Evolutionary conservation across 2,797 vertebrate species (phyloP).

Genomic region (Amblyraja radiata): DNA sequence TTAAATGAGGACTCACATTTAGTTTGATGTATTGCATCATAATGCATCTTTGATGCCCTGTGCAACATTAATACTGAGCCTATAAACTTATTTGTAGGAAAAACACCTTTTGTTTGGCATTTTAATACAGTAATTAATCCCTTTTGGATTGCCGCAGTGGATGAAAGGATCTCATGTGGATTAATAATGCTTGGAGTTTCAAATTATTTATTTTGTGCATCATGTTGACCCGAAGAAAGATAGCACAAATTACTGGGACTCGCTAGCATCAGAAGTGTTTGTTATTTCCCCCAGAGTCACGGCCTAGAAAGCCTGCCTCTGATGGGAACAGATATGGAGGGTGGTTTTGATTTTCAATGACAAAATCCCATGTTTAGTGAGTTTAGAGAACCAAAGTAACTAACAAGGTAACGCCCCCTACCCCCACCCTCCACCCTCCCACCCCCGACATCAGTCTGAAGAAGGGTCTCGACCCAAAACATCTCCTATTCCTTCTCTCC

Average conservation of each 20-base stretch:
- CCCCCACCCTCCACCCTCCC: no score
- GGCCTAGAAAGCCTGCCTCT: not conserved
- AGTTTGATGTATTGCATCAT: not conserved
- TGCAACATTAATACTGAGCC: not conserved
- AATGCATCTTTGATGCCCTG: not conserved
- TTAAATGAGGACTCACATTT: not conserved
- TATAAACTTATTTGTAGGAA: not conserved
- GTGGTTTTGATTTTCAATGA: no score
- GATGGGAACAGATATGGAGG: no score
- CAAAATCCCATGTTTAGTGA: no score
- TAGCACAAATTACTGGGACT: not conserved
- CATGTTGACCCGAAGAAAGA: not conserved
- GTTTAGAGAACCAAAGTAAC: no score
- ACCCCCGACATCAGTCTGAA: no score
- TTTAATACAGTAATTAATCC: slow-evolving; percentile 1
- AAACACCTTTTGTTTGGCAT: not conserved
- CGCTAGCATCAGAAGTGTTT: not conserved
- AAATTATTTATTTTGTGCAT: not conserved
- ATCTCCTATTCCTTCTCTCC: no score
- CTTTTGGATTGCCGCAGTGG: not conserved
- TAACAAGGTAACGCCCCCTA: no score
- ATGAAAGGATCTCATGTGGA: not conserved
- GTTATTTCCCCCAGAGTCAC: not conserved
- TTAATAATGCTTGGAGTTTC: not conserved
- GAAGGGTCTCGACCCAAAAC: no score